Evolutionary conservation across 1,140 invertebrate genomes (phyloP), one percentile per base, ranked within the genome.

Genomic region (Drosophila nikananu): DNA sequence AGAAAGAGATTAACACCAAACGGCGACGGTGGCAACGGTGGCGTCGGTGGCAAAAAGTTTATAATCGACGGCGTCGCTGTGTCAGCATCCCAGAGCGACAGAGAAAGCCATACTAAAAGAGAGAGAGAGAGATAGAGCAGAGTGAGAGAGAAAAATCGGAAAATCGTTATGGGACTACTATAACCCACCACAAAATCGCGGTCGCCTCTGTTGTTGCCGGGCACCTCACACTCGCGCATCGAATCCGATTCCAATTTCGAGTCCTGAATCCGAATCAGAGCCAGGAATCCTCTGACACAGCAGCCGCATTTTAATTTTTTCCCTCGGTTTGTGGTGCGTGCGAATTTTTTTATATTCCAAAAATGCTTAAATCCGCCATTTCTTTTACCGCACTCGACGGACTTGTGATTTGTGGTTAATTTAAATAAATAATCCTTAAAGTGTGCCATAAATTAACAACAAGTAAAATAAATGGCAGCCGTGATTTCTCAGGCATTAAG

Each of bases 351-450:
- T n/a, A 21, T 49, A 12, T 52, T 52, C 19, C 39, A 49, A 66
- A 54, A 39, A 46, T 64, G 61, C 48, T 46, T 62, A 49, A 64
- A 59, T 83, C 61, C 61, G 37, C 55, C 60, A 66, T 73, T 46
- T 74, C 70, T 42, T 41, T 44, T 30, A 17, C 48, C 51, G 15
- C 23, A 17, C 52, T 51, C 61, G 21, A 44, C 17, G 32, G 44
- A 39, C 58, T 66, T 66, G 78, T 86, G 83, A 67, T 84, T 89
- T 91, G 86, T 67, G 86, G 86, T 90, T 86, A 72, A 90, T 80
- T 90, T 90, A 82, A 90, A 90, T 80, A 75, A 90, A 90, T 91
- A 90, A 90, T 82, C 86, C 75, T 82, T 73, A 86, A 89, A 89
- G 81, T 90, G 86, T 73, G 77, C 30, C 74, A 68, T 68, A 19